Evolutionary conservation across 2,113 vertebrate species (phyloP), one percentile per base, ranked within the genome.

Genomic region (Pachyramphus minor): DNA sequence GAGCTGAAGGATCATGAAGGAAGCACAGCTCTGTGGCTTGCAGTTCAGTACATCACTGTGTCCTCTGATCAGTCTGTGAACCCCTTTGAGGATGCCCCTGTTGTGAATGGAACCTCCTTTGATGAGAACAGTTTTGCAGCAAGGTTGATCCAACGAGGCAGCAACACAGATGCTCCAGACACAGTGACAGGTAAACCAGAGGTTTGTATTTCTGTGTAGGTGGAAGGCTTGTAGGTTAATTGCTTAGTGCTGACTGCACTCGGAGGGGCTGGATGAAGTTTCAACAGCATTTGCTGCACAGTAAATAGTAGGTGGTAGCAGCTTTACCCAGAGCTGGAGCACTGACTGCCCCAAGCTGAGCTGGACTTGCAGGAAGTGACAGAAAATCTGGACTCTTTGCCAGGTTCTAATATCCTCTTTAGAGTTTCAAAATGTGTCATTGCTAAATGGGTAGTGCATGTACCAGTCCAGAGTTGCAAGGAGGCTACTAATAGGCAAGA

Each of bases 71-170:
- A 97, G 22, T 98, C 99, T 2, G 99, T 99, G 28, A 99, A 99
- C 96, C 99, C 99, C 15, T 99, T 99, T 33, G 99, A 99, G 45
- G 98, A 99, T 30, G 97, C 96, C 4, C 99, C 98, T 6, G 98
- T 99, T 33, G 98, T 98, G 24, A 99, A 99, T 12, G 99, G 99
- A 95, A 99, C 99, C 31, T 99, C 98, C 1, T 99, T 99, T 80
- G 99, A 99, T 24, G 99, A 99, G 95, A 99, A 99, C 87, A 99
- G 99, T 95, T 99, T 99, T 82, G 99, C 99, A 39, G 99, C 99
- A 27, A 98, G 98, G 91, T 98, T 99, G 41, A 99, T 99, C 95
- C 98, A 99, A 89, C 98, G 98, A 35, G 99, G 99, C 95, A 99
- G 99, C 98, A 98, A 99, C 77, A 99, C 99, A 2, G 98, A 99